phyloP scores from a whole-genome alignment of 2,888 invertebrate genomes.

The Sycophila texana region DNA sequence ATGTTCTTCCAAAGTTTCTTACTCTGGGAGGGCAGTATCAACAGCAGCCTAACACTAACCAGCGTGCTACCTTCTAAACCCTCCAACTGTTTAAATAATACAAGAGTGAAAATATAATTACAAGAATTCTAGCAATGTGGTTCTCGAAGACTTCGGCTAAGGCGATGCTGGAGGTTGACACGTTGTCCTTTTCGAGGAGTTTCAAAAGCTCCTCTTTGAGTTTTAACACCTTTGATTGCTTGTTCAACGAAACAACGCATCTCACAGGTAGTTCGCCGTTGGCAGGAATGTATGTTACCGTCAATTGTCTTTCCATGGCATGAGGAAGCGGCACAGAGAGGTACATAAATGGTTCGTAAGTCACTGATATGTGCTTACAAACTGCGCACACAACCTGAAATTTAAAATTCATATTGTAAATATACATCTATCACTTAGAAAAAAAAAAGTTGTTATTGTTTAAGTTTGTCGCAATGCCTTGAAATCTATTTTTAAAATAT shows the following conservation, averaged over 20 bases:
- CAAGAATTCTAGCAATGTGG: slow-evolving; percentile 79
- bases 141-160: slow-evolving; percentile 80
- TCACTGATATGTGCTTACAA: slow-evolving; percentile 80
- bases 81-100: slow-evolving; percentile 62
- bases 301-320: slow-evolving; percentile 80
- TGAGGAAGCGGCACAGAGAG: slow-evolving; percentile 81
- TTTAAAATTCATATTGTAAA: neutral
- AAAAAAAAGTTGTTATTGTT: slow-evolving; percentile 3
- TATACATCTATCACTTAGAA: neutral
- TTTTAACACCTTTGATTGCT: slow-evolving; percentile 78
- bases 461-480: slow-evolving; percentile 47
- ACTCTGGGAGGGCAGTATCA: slow-evolving; percentile 73
- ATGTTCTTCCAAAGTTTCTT: slow-evolving; percentile 71
- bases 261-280: slow-evolving; percentile 74
- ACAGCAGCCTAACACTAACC: slow-evolving; percentile 65
- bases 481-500: slow-evolving; percentile 54
- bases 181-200: slow-evolving; percentile 71
- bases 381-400: slow-evolving; percentile 79
- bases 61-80: slow-evolving; percentile 70
- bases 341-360: slow-evolving; percentile 83
- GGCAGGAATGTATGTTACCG: slow-evolving; percentile 77
- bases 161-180: slow-evolving; percentile 74
- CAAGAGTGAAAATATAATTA: slow-evolving; percentile 66
- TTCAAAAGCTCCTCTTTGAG: slow-evolving; percentile 77
- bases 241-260: slow-evolving; percentile 78